phyloP scores from a whole-genome alignment of 2,113 vertebrate species.

The Phasianus colchicus region DNA sequence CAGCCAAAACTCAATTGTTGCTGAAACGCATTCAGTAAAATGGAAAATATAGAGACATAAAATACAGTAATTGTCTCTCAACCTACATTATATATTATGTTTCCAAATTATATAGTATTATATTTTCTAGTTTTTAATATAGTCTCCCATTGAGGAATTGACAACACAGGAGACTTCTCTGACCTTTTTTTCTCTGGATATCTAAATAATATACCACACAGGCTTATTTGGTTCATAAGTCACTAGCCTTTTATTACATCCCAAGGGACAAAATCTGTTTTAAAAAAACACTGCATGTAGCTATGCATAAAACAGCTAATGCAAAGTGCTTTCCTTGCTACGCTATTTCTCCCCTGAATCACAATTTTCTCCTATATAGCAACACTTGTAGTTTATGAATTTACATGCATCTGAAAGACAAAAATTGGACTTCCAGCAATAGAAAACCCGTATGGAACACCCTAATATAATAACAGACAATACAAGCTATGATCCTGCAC shows the following conservation, averaged over 20 bases:
- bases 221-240: constrained; percentile 74
- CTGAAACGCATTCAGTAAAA: constrained; percentile 76
- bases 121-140: constrained; percentile 78
- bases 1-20: constrained; percentile 76
- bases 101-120: constrained; percentile 76
- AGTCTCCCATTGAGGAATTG: constrained; percentile 75
- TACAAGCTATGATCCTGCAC: not conserved
- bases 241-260: constrained; percentile 74
- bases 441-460: not conserved
- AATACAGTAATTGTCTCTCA: constrained; percentile 78
- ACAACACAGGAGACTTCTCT: constrained; percentile 75
- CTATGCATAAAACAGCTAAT: constrained; percentile 63
- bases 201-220: constrained; percentile 72
- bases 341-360: constrained; percentile 57
- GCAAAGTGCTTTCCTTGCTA: constrained; percentile 49
- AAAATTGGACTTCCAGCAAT: not conserved
- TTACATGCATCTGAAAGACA: not conserved
- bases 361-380: constrained; percentile 58
- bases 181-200: constrained; percentile 75
- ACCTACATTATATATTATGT: constrained; percentile 72
- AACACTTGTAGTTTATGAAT: constrained; percentile 28
- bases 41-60: constrained; percentile 79
- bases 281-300: constrained; percentile 64
- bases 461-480: not conserved
- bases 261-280: constrained; percentile 74